Percentiles rank a stretch among this genome's conserved stretches.
Evolutionary conservation across 2,888 invertebrate genomes (phyloP).

Genomic region (Drosophila stalkeri): DNA sequence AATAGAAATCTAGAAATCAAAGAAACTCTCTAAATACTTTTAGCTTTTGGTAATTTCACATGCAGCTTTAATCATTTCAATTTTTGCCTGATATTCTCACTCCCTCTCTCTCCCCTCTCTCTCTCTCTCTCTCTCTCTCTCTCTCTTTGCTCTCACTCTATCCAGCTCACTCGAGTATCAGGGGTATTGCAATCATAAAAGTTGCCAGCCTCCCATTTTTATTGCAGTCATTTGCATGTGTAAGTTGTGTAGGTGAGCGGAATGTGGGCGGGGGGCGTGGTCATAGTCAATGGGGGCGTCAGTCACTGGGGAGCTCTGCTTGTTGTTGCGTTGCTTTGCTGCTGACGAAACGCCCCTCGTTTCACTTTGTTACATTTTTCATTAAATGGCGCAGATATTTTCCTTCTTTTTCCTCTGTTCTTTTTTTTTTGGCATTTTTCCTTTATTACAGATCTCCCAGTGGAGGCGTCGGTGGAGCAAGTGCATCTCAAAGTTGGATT

Average conservation of each 20-base stretch:
- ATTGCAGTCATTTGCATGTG: slow-evolving; percentile 77
- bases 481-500: slow-evolving; percentile 29
- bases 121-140: background rate
- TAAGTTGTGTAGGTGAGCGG: slow-evolving; percentile 27
- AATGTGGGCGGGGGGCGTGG: background rate
- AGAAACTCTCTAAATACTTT: background rate
- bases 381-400: slow-evolving; percentile 59
- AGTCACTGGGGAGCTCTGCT: slow-evolving; percentile 58
- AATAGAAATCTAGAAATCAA: background rate
- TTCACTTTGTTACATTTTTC: slow-evolving; percentile 62
- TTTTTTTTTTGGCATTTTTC: slow-evolving; percentile 18
- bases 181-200: slow-evolving; percentile 68
- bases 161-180: slow-evolving; percentile 4
- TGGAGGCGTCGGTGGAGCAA: slow-evolving; percentile 16
- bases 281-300: slow-evolving; percentile 46
- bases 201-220: slow-evolving; percentile 69
- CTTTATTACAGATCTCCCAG: slow-evolving; percentile 42
- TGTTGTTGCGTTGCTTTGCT: slow-evolving; percentile 4
- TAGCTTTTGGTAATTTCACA: background rate
- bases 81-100: background rate
- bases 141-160: background rate
- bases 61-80: background rate
- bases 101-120: background rate
- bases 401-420: slow-evolving; percentile 7
- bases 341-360: slow-evolving; percentile 38